Percentiles rank a stretch among this genome's conserved stretches.
Conservation (phyloP, 2,113 vertebrate genomes). For the Camelus bactrianus region DNA sequence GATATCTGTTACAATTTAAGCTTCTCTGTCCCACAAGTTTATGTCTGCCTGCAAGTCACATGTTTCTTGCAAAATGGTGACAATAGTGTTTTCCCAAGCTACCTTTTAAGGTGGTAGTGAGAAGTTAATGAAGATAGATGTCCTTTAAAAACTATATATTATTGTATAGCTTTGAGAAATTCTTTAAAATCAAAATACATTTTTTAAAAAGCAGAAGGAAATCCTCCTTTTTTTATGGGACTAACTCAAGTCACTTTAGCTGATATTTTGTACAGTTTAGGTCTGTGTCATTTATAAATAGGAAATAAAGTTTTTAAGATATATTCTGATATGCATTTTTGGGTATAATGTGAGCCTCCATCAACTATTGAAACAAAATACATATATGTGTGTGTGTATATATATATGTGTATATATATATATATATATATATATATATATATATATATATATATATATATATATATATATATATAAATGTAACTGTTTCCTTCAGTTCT, state of each 20-base stretch:
- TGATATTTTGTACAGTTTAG: background rate
- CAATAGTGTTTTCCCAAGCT: background rate
- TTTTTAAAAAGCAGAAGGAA: background rate
- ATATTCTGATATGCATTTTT: background rate
- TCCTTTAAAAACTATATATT: background rate
- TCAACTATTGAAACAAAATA: background rate
- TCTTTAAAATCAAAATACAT: background rate
- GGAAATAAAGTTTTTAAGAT: background rate
- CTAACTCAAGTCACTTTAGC: background rate
- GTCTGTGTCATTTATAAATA: background rate
- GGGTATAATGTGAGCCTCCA: background rate
- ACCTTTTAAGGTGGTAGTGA: background rate
- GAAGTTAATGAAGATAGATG: background rate
- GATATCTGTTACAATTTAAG: conserved; percentile 50
- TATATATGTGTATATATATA: background rate
- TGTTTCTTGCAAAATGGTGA: conserved; percentile 24
- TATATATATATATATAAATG: background rate
- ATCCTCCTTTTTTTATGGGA: background rate
- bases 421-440: background rate
- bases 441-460: background rate
- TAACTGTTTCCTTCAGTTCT: background rate
- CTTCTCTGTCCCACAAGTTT: background rate
- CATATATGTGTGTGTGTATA: no score
- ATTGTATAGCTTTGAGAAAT: background rate
- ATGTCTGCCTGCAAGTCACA: conserved; percentile 5